Evolutionary conservation across 2,888 invertebrate species (phyloP), one percentile per base, ranked within the genome.

Genomic region (Lasius fuliginosus): DNA sequence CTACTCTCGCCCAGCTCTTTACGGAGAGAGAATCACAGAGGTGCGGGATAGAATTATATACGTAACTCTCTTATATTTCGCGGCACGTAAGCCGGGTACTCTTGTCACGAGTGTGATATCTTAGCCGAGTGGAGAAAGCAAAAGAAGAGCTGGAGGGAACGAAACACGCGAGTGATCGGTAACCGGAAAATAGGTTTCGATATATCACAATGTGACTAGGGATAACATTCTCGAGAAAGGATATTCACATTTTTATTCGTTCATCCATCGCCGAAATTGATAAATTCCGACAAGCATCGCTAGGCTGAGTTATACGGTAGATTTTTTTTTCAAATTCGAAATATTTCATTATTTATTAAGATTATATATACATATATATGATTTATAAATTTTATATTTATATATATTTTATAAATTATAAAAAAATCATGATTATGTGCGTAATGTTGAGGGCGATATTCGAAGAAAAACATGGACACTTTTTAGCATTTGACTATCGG

Each of bases 31-130:
- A 79, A 79, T 79, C 42, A 30, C 30, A 42, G 23, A 23, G 40
- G 46, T n/a, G 12, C 58, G 27, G 73, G 62, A 36, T 81, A 60
- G 36, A 73, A 58, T 81, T 73, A 73, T 60, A 73, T 18, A 36
- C 23, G 18, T 11, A 23, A 79, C 12, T 67, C 12, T 67, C 46
- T 56, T 46, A 73, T 49, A n/a, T 62, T 18, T 9, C 30, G n/a
- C 9, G 18, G 49, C n/a, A 53, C n/a, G 18, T 68, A 68, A 81
- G 68, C 60, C 60, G 67, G 82, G 18, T 36, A 49, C 40, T 83
- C 40, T 83, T 68, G 33, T 74, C 64, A 65, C 76, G 60, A 82
- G 64, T 65, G 77, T 65, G 77, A 65, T 76, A 73, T 64, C 62
- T 82, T 82, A 82, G 76, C 53, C 53, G 64, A 46, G 46, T 0